Evolutionary conservation across 2,113 vertebrate genomes (phyloP).

Genomic region (Dendrocopos noguchii): DNA sequence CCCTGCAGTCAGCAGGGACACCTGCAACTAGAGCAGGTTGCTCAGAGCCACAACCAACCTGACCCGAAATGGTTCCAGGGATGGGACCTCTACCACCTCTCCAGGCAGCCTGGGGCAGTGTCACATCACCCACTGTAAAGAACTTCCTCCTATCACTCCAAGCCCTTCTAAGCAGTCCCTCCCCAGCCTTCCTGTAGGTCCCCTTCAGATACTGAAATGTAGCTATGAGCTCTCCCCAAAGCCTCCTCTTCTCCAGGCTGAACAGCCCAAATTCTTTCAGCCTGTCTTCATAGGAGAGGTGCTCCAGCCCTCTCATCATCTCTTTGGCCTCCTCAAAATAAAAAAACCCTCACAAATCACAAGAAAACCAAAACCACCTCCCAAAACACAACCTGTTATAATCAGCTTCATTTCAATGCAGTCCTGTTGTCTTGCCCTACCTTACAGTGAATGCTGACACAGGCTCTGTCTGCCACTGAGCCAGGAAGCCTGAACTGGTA

Average conservation of each 20-base stretch:
- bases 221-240: background rate
- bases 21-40: background rate
- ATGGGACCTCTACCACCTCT: background rate
- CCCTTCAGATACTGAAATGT: background rate
- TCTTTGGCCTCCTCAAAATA: no score
- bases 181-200: background rate
- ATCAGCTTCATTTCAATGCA: background rate
- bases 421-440: no score
- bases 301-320: no score
- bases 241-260: background rate
- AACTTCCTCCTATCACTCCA: background rate
- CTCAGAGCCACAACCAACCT: background rate
- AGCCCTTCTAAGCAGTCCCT: background rate
- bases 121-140: background rate
- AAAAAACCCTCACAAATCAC: no score
- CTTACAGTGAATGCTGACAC: background rate
- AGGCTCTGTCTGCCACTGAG: background rate
- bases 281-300: background rate
- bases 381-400: background rate
- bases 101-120: background rate
- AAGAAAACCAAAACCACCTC: background rate
- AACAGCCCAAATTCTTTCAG: background rate
- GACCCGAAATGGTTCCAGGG: background rate
- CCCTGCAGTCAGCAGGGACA: background rate
- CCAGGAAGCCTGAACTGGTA: background rate